These are phyloP conservation scores for Trichonephila clavata DNA, from an alignment of 1,140 invertebrate species.

Conservation along the genomic window DNA sequence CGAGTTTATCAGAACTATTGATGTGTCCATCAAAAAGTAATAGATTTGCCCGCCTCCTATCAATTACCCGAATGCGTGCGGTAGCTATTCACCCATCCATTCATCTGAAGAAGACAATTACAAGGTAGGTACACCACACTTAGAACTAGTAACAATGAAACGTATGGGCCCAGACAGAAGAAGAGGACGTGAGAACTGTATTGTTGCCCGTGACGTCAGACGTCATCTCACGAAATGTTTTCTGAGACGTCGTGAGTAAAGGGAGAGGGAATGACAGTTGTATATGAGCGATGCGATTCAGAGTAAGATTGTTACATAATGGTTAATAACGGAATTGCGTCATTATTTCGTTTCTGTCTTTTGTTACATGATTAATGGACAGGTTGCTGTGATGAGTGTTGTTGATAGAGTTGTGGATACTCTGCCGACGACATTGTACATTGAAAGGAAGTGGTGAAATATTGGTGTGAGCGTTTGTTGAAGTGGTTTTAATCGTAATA, in stretches of 20 bases:
- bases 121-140: neutral
- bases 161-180: constrained; percentile 10
- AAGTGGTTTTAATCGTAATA: neutral
- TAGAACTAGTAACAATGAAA: constrained; percentile 37
- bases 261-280: constrained; percentile 41
- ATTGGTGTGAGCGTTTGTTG: neutral
- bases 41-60: constrained; percentile 18
- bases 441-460: constrained; percentile 20
- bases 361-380: constrained; percentile 57
- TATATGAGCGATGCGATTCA: constrained; percentile 37
- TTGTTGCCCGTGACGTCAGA: constrained; percentile 42
- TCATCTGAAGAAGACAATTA: constrained; percentile 28
- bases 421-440: neutral
- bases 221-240: constrained; percentile 16
- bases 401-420: neutral
- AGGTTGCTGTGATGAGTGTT: constrained; percentile 19
- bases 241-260: neutral
- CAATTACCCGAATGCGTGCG: constrained; percentile 44
- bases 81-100: constrained; percentile 21
- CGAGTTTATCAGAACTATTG: constrained; percentile 1
- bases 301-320: constrained; percentile 47
- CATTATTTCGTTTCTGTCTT: constrained; percentile 38
- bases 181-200: constrained; percentile 45
- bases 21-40: constrained; percentile 37
- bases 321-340: constrained; percentile 44